These are phyloP conservation scores for Setophaga kirtlandii DNA, from an alignment of 2,113 vertebrate genomes.

Conservation along the genomic window DNA sequence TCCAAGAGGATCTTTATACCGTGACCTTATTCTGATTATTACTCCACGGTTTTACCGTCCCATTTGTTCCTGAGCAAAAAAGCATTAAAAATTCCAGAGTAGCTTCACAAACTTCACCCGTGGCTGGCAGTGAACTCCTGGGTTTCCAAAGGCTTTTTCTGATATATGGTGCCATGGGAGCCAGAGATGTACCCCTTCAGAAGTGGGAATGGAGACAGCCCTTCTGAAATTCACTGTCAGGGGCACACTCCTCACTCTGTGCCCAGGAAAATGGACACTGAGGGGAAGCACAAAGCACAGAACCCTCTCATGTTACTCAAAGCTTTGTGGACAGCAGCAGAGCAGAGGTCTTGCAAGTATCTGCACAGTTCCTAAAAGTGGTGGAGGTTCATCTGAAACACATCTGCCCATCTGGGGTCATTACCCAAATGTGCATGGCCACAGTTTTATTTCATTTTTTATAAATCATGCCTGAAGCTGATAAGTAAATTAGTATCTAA, in stretches of 20 bases:
- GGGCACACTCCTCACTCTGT: fast-evolving
- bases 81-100: slow-evolving; percentile 28
- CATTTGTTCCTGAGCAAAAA: neutral
- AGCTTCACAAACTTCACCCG: neutral
- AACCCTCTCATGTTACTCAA: neutral
- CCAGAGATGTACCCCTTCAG: neutral
- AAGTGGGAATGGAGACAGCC: neutral
- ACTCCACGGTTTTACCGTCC: neutral
- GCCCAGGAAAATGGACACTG: neutral
- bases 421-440: neutral
- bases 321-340: neutral
- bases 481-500: neutral
- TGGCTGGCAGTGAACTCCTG: neutral
- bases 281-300: neutral
- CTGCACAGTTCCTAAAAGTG: neutral
- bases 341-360: neutral
- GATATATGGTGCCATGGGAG: neutral
- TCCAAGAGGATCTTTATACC: slow-evolving; percentile 1
- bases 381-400: neutral
- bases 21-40: slow-evolving; percentile 59
- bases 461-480: neutral
- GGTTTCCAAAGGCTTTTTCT: neutral
- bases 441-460: neutral
- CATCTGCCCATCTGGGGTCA: fast-evolving
- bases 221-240: neutral